Evolutionary conservation across 2,113 vertebrate genomes (phyloP).

Genomic region (Cinclus cinclus): DNA sequence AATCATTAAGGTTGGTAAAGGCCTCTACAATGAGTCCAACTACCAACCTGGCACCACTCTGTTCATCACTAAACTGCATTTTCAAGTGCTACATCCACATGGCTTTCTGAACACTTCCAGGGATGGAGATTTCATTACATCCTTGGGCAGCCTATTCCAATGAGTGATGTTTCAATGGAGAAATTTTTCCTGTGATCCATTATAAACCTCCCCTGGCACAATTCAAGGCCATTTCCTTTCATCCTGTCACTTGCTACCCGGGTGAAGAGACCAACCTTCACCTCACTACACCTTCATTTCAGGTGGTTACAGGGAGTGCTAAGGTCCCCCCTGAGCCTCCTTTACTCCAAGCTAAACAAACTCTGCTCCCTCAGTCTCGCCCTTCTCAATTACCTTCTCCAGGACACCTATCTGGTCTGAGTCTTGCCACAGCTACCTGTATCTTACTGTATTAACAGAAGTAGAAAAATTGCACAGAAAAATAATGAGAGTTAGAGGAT

Average conservation of each 20-base stretch:
- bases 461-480: background rate
- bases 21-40: background rate
- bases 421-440: background rate
- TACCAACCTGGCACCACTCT: background rate
- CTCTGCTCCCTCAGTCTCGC: background rate
- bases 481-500: background rate
- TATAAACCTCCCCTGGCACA: background rate
- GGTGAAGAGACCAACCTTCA: background rate
- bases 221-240: background rate
- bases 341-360: background rate
- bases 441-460: background rate
- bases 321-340: background rate
- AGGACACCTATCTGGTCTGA: background rate
- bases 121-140: background rate
- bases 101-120: background rate
- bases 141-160: background rate
- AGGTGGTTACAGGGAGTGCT: background rate
- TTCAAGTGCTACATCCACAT: background rate
- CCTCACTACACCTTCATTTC: rapidly evolving
- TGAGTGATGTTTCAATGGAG: background rate
- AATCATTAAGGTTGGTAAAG: background rate
- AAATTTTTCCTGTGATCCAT: background rate
- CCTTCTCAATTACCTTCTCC: background rate
- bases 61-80: background rate
- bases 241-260: background rate